Conservation (phyloP, 2,113 vertebrate genomes). For the Caranx melampygus region DNA sequence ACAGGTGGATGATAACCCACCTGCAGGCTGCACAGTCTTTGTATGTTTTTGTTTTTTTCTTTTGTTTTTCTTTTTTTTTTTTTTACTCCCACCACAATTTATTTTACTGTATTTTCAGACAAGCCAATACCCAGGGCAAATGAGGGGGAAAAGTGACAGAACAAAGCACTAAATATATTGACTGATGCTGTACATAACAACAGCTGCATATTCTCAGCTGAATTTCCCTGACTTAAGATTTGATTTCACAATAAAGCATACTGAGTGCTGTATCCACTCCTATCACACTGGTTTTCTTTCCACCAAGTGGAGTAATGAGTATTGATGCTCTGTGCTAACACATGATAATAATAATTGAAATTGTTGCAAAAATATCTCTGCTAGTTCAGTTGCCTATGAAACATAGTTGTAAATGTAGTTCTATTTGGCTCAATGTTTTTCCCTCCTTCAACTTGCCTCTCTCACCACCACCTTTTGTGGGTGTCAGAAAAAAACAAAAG, state of each 20-base stretch:
- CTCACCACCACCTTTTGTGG: constrained; percentile 55
- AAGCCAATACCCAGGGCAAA: neutral
- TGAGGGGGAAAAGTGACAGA: neutral
- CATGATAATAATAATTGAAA: constrained; percentile 10
- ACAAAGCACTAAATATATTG: neutral
- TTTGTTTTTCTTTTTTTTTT: no score
- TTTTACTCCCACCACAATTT: neutral
- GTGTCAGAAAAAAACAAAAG: constrained; percentile 69
- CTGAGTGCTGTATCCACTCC: neutral
- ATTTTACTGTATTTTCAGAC: constrained; percentile 4
- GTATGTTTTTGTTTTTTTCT: neutral
- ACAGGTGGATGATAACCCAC: neutral
- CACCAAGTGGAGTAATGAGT: neutral
- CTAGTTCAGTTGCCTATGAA: constrained; percentile 15
- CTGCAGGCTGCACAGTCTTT: neutral
- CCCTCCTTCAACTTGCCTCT: neutral
- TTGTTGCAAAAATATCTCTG: constrained; percentile 27
- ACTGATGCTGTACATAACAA: neutral
- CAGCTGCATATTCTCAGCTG: neutral
- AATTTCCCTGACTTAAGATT: neutral
- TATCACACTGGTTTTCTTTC: neutral
- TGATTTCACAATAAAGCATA: constrained; percentile 22
- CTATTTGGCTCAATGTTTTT: neutral
- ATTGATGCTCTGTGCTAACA: constrained; percentile 22
- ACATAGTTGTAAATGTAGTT: neutral